Evolutionary conservation across 2,888 invertebrate genomes (phyloP).

Genomic region (Epirrhoe alternata): DNA sequence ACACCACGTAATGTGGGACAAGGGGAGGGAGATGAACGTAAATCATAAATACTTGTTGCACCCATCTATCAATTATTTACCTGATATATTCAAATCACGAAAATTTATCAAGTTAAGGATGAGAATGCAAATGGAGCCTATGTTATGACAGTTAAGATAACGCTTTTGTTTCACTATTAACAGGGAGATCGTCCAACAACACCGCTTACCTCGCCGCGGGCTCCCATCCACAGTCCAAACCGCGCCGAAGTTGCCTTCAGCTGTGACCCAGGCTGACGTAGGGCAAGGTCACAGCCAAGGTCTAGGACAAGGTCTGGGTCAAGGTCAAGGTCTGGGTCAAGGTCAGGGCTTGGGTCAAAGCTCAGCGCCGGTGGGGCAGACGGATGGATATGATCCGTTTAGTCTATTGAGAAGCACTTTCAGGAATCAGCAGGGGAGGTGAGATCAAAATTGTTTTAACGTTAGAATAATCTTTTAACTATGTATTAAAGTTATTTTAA

Average conservation of each 20-base stretch:
- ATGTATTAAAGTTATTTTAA: too few species aligned
- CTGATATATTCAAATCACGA: too few species aligned
- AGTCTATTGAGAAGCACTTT: slow-evolving; percentile 72
- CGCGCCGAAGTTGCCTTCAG: slow-evolving; percentile 56
- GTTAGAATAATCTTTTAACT: background rate
- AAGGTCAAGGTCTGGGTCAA: slow-evolving; percentile 8
- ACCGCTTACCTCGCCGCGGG: slow-evolving; percentile 48
- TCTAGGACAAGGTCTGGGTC: slow-evolving; percentile 7
- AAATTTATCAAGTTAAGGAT: too few species aligned
- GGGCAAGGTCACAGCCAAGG: slow-evolving; percentile 11
- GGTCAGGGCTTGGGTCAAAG: background rate
- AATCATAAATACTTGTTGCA: too few species aligned
- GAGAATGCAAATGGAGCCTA: too few species aligned
- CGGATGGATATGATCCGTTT: slow-evolving; percentile 72
- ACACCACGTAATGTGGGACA: too few species aligned
- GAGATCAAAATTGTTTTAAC: background rate
- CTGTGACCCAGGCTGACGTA: slow-evolving; percentile 46
- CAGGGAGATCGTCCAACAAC: slow-evolving; percentile 36
- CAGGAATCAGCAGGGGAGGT: slow-evolving; percentile 45
- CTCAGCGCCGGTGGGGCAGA: background rate
- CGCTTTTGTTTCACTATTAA: background rate
- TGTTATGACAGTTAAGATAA: too few species aligned
- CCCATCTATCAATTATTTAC: too few species aligned
- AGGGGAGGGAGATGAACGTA: too few species aligned
- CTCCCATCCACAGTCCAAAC: slow-evolving; percentile 53